Evolutionary conservation across 2,888 invertebrate genomes (phyloP).

Genomic region (Mythimna loreyi): DNA sequence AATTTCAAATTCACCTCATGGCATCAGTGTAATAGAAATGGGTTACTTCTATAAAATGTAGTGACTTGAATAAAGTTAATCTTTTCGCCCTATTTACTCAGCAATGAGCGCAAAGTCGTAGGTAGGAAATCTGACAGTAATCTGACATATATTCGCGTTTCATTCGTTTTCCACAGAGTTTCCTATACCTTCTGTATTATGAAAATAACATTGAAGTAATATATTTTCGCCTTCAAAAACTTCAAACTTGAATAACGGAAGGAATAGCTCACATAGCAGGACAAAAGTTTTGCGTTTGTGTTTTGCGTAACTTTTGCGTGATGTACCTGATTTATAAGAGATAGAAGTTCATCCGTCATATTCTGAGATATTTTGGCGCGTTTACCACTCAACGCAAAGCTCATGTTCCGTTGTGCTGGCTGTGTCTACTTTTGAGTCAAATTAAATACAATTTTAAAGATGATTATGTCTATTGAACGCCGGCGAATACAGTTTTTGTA

Average conservation of each 20-base stretch:
- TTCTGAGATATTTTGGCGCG: not conserved
- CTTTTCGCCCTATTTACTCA: not conserved
- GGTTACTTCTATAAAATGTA: conserved; percentile 1
- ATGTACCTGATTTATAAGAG: not conserved
- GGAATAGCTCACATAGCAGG: not conserved
- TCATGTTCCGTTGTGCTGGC: not conserved
- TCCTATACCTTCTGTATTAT: not conserved
- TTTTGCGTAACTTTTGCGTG: not conserved
- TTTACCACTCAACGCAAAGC: not conserved
- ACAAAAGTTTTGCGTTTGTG: not conserved
- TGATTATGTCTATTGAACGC: conserved; percentile 82
- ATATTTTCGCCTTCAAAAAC: not conserved
- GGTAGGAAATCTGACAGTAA: not conserved
- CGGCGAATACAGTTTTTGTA: conserved; percentile 50
- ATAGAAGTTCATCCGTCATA: not conserved
- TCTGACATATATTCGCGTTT: not conserved
- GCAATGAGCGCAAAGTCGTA: not conserved
- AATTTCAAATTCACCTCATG: not conserved
- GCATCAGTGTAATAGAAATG: not conserved
- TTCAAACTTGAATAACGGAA: not conserved
- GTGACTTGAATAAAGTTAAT: not conserved
- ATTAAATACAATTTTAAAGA: conserved; percentile 65
- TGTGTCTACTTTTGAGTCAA: conserved; percentile 10
- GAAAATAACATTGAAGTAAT: not conserved
- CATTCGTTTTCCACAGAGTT: conserved; percentile 3